Conservation (phyloP, 92 coral and sea anemone species). For the Umimayanthus kanabou region DNA sequence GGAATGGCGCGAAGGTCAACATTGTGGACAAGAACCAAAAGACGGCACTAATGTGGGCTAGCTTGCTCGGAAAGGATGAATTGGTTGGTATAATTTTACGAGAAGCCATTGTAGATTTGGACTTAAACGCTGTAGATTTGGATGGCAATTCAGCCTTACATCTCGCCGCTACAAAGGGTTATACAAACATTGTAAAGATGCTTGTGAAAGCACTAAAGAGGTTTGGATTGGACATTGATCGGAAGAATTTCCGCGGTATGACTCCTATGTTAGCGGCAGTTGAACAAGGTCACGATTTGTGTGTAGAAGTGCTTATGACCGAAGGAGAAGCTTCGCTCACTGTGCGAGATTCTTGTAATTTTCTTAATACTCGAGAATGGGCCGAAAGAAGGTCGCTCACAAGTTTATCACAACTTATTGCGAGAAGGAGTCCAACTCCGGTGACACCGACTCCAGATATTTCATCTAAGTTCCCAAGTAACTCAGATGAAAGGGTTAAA, state of each 20-base stretch:
- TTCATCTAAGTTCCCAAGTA: neutral
- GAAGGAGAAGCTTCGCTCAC: constrained; percentile 84
- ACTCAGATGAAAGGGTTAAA: neutral
- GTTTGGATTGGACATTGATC: constrained; percentile 84
- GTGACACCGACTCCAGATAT: constrained; percentile 10
- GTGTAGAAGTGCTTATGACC: constrained; percentile 72
- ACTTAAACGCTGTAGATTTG: constrained; percentile 75
- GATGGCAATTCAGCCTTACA: constrained; percentile 90
- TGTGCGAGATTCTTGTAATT: constrained; percentile 63
- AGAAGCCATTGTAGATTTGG: constrained; percentile 73
- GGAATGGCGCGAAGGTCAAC: constrained; percentile 81
- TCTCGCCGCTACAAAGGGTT: constrained; percentile 80
- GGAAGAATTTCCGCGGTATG: constrained; percentile 75
- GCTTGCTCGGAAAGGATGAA: constrained; percentile 67
- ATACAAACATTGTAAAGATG: constrained; percentile 58
- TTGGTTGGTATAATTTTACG: constrained; percentile 72
- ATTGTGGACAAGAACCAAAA: constrained; percentile 70
- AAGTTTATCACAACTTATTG: constrained; percentile 61
- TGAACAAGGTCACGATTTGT: constrained; percentile 67
- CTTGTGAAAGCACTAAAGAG: constrained; percentile 77
- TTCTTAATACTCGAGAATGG: constrained; percentile 79
- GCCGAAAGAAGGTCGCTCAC: constrained; percentile 63
- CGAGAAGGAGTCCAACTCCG: constrained; percentile 55
- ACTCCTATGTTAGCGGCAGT: constrained; percentile 85
- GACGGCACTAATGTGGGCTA: constrained; percentile 88